Evolutionary conservation across 2,113 vertebrate genomes (phyloP), one percentile per base, ranked within the genome.

Genomic region (Vireo altiloquus): DNA sequence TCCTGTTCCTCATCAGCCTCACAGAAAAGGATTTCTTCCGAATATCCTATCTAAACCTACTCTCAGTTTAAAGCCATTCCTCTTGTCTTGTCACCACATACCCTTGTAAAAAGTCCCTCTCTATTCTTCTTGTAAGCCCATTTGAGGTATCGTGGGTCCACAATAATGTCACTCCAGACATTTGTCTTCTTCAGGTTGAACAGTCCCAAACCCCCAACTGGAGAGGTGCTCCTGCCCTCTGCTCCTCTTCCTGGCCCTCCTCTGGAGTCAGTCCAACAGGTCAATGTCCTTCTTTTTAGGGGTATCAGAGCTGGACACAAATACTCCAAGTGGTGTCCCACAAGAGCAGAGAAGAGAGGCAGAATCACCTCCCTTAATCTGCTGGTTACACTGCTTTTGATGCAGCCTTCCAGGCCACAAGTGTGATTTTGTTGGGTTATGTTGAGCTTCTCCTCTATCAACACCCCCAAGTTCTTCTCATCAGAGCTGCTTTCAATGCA

Each of bases 161-260:
- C 50, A 44, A 18, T 28, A 65, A 28, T 15, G 22, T 50, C 27
- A 65, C 10, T 3, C 18, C 18, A 57, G 59, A 65, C 0, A 0
- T 15, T 59, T 59, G 14, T 50, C 15, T 61, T 61, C 37, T 66
- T 27, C 44, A 66, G 23, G 13, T 17, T 20, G 6, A 44, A 42
- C 27, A 50, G 33, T 33, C 15, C 35, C 22, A 72, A 31, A 49
- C 4, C 1, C 1, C 0, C 13, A 50, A 15, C 0, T n/a, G 37
- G 31, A 65, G 52, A 50, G 10, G 7, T 37, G 27, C 6, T 42
- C 68, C 37, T 59, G 52, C 15, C 15, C 15, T 39, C 52, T 65
- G 15, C 81, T 81, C 22, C 39, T 37, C 31, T 37, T 52, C 44
- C 35, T 57, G 50, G 6, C 15, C 12, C 27, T 44, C 35, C 20